These are phyloP conservation scores for Peromyscus melanophrys DNA, from an alignment of 2,797 vertebrate species.

Conservation along the genomic window DNA sequence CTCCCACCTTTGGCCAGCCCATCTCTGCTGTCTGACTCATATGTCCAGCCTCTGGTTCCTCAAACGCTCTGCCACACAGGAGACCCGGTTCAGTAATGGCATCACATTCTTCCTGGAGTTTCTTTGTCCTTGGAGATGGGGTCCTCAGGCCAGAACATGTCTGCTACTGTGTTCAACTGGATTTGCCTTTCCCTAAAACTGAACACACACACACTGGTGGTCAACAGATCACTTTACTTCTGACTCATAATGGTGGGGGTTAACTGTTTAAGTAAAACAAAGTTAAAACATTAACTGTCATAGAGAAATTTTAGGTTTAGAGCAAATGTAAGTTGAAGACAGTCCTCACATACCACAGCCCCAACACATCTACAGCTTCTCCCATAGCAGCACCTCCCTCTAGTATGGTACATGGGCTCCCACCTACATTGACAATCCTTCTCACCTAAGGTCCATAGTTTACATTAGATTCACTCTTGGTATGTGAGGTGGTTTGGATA, in stretches of 20 bases:
- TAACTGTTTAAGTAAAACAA: not conserved
- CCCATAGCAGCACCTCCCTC: not conserved
- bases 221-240: not conserved
- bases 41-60: not conserved
- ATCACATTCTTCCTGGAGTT: not conserved
- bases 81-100: no score
- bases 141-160: not conserved
- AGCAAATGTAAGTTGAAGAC: not conserved
- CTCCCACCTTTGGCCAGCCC: not conserved
- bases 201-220: not conserved
- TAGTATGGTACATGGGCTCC: not conserved
- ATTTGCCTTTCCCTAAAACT: constrained; percentile 29
- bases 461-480: not conserved
- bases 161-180: not conserved
- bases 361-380: not conserved
- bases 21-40: not conserved
- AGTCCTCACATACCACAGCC: not conserved
- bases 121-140: not conserved
- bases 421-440: no score
- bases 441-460: not conserved
- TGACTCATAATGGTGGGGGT: not conserved
- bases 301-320: constrained; percentile 2
- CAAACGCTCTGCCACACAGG: accelerated
- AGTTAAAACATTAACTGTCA: not conserved
- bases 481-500: not conserved